These are phyloP conservation scores for Rousettus madagascariensis DNA, from an alignment of 2,797 vertebrate genomes.

Conservation along the genomic window DNA sequence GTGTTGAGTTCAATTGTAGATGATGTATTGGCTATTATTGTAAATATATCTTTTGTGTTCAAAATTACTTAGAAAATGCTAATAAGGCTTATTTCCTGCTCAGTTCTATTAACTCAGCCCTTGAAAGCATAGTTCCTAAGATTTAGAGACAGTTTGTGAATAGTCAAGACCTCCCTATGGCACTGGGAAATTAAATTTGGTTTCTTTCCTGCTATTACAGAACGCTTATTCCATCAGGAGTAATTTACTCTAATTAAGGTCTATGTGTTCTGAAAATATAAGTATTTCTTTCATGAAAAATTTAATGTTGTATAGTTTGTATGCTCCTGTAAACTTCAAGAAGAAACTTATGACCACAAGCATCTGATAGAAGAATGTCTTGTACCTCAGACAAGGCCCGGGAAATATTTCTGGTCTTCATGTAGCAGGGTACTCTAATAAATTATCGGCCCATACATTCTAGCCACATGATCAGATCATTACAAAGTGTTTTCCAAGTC, in stretches of 20 bases:
- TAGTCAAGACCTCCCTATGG: conserved; percentile 73
- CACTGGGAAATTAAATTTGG: conserved; percentile 81
- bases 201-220: conserved; percentile 78
- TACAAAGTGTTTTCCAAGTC: neutral
- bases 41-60: conserved; percentile 78
- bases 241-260: conserved; percentile 84
- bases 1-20: conserved; percentile 73
- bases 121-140: conserved; percentile 78
- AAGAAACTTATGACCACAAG: conserved; percentile 75
- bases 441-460: neutral
- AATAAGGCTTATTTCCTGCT: conserved; percentile 79
- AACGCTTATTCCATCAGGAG: conserved; percentile 81
- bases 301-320: conserved; percentile 66
- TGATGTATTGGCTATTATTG: conserved; percentile 71
- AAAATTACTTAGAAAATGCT: conserved; percentile 80
- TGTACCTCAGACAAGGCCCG: neutral
- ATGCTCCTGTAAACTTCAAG: conserved; percentile 67
- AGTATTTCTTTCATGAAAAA: conserved; percentile 79
- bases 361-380: conserved; percentile 60
- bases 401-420: neutral
- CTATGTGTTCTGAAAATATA: conserved; percentile 77
- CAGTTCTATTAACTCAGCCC: conserved; percentile 70
- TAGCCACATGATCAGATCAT: neutral
- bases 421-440: neutral
- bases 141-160: conserved; percentile 81